phyloP scores from a whole-genome alignment of 2,888 invertebrate species.

The Pelosia muscerda region DNA sequence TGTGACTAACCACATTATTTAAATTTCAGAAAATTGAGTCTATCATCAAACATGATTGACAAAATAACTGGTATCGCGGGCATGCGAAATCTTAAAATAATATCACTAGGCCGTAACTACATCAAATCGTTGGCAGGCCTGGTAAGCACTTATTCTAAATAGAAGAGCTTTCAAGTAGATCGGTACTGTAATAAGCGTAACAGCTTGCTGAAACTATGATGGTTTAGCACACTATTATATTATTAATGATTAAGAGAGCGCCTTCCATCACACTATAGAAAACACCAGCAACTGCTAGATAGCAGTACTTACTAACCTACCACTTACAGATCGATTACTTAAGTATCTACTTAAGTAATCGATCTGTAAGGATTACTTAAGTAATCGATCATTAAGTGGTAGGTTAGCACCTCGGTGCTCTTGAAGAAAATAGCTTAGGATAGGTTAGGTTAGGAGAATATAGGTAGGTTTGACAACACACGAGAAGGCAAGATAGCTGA shows the following conservation, averaged over 20 bases:
- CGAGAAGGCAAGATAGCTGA: not conserved
- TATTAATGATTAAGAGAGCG: not conserved
- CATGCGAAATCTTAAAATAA: conserved; percentile 92
- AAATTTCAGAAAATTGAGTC: conserved; percentile 91
- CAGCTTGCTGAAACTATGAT: too few species aligned
- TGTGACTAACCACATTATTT: not conserved
- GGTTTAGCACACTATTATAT: too few species aligned
- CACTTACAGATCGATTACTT: too few species aligned
- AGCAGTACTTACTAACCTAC: too few species aligned
- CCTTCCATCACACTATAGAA: too few species aligned
- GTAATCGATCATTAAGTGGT: too few species aligned
- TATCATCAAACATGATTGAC: conserved; percentile 98
- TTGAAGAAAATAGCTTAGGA: not conserved
- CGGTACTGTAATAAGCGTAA: not conserved
- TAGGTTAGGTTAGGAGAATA: too few species aligned
- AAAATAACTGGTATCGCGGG: conserved; percentile 95
- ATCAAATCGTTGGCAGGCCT: conserved; percentile 95
- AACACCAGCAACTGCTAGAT: too few species aligned
- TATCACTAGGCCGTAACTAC: conserved; percentile 95
- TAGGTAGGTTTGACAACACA: not conserved
- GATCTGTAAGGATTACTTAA: too few species aligned
- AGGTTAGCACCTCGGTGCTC: not conserved
- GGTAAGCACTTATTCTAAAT: conserved; percentile 72
- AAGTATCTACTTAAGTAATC: too few species aligned
- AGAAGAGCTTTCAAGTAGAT: not conserved